A percentile compares a stretch with the other conserved stretches of the same genome.
Evolutionary conservation across 2,113 vertebrate genomes (phyloP).

Genomic region (Onychostruthus taczanowskii): DNA sequence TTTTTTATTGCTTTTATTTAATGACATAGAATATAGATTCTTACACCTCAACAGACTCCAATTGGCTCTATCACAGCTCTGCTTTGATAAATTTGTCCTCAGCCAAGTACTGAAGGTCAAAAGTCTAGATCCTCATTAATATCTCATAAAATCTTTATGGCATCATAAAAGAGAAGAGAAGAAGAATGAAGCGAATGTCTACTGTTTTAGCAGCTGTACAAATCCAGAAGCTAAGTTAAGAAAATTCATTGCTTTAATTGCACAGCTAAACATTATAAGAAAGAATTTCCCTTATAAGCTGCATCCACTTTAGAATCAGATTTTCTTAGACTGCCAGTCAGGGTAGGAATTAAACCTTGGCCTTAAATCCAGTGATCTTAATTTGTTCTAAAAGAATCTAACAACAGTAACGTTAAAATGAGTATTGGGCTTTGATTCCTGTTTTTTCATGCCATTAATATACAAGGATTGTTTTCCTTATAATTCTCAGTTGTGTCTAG

Average conservation of each 20-base stretch:
- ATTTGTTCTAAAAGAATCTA: conserved; percentile 60
- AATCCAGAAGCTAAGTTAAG: not conserved
- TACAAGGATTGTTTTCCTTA: conserved; percentile 22
- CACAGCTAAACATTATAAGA: not conserved
- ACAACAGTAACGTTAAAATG: conserved; percentile 23
- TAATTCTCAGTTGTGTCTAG: not conserved
- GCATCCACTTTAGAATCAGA: conserved; percentile 43
- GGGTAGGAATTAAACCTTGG: conserved; percentile 45
- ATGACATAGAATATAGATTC: not conserved
- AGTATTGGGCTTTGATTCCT: conserved; percentile 15
- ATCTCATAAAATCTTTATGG: not conserved
- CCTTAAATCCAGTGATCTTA: conserved; percentile 59
- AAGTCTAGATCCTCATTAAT: conserved; percentile 8
- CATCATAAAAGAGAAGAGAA: not conserved
- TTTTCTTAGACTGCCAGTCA: conserved; percentile 52
- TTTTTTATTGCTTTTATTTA: not conserved
- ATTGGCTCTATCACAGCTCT: not conserved
- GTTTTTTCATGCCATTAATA: conserved; percentile 54
- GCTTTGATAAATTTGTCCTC: not conserved
- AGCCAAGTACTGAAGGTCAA: not conserved
- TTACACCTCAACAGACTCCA: not conserved
- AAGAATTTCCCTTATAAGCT: conserved; percentile 55
- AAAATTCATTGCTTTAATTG: not conserved
- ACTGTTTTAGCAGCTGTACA: not conserved
- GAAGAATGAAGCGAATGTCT: not conserved